Percentiles rank a stretch among this genome's conserved stretches.
phyloP scores from a whole-genome alignment of 2,888 invertebrate species.

The Beris morrisii region DNA sequence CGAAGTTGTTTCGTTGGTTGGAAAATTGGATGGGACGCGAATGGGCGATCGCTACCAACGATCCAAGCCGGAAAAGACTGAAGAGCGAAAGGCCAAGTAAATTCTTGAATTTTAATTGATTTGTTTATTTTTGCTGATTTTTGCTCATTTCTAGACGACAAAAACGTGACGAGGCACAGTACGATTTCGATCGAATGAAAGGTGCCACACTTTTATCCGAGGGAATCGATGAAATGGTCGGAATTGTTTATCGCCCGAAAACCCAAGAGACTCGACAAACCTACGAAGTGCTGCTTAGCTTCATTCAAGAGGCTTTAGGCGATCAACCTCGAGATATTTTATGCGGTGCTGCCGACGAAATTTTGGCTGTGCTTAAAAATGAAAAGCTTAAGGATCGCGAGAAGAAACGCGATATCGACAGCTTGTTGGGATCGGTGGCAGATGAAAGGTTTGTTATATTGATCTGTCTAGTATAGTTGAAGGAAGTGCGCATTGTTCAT shows the following conservation, averaged over 20 bases:
- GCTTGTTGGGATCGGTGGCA: constrained; percentile 76
- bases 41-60: constrained; percentile 97
- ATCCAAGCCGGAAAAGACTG: constrained; percentile 89
- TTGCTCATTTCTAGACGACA: constrained; percentile 64
- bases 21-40: constrained; percentile 83
- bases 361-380: constrained; percentile 90
- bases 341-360: constrained; percentile 99
- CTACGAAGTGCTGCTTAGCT: constrained; percentile 92
- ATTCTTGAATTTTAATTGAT: constrained; percentile 42
- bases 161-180: constrained; percentile 89
- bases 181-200: constrained; percentile 88
- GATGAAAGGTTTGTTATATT: constrained; percentile 66
- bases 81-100: constrained; percentile 90
- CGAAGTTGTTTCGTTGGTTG: constrained; percentile 94
- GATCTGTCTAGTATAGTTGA: too few species aligned
- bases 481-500: too few species aligned
- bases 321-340: constrained; percentile 96
- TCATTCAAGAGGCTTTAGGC: constrained; percentile 95
- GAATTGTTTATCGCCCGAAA: constrained; percentile 92
- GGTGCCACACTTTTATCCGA: constrained; percentile 84
- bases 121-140: not conserved
- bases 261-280: constrained; percentile 98
- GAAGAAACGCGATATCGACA: constrained; percentile 88
- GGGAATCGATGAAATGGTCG: constrained; percentile 89
- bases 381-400: constrained; percentile 92